phyloP scores from a whole-genome alignment of 2,888 invertebrate genomes.

The Poecilobothrus nobilitatus region DNA sequence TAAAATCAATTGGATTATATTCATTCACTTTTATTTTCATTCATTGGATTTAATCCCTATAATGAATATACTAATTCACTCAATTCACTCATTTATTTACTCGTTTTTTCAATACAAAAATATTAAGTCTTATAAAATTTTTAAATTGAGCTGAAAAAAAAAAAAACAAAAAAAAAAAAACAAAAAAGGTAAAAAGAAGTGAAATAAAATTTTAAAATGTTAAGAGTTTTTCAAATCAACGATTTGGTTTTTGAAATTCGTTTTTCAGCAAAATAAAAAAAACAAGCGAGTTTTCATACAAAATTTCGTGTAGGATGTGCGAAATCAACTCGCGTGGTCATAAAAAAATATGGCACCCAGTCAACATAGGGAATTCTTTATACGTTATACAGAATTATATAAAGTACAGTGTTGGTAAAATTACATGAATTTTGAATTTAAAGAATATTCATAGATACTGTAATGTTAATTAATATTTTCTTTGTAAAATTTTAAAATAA shows the following conservation, averaged over 20 bases:
- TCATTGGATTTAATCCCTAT: not conserved
- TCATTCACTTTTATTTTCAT: constrained; percentile 6
- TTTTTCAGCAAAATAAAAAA: not conserved
- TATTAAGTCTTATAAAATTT: too few species aligned
- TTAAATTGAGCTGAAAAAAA: not conserved
- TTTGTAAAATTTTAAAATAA: too few species aligned
- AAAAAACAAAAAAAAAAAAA: not conserved
- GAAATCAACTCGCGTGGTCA: constrained; percentile 1
- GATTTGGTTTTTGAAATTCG: not conserved
- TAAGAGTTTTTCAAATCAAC: not conserved
- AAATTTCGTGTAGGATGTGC: not conserved
- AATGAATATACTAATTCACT: not conserved
- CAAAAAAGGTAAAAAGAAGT: not conserved
- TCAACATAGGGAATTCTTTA: too few species aligned
- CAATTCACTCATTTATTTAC: not conserved
- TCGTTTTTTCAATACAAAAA: not conserved
- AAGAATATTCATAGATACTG: too few species aligned
- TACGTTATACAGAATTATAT: not conserved
- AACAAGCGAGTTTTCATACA: too few species aligned
- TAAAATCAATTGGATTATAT: not conserved
- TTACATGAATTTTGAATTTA: not conserved
- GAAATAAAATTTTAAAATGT: too few species aligned
- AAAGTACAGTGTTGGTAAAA: not conserved
- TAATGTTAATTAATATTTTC: too few species aligned
- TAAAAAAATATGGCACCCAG: not conserved